Base-by-base conservation (phyloP, 1,140 invertebrate genomes). In the Callitettix versicolor region DNA sequence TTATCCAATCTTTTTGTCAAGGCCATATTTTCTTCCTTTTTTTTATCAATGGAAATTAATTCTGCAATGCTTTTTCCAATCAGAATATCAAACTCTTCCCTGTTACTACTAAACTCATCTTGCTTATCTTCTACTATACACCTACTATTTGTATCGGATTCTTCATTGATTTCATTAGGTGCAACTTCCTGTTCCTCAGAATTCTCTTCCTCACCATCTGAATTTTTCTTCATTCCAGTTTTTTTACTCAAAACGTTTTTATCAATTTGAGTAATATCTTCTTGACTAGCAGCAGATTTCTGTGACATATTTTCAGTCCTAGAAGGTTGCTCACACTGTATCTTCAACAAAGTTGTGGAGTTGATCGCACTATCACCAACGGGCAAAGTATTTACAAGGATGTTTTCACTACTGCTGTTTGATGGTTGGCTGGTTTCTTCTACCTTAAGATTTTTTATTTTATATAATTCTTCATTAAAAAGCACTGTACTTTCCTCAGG, bases 331-430 rank as follows among this genome's bases (percentile, higher is more conserved):
- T 24, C 54, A n/a, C 34, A 17, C n/a, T 30, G 38, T 38, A 36
- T 46, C 26, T 40, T 44, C 15, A 38, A 20, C 6, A 18, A 20
- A 30, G 44, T 55, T 1, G 54, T 55, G 20, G 54, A 55, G 26
- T 55, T 44, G 20, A 55, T 26, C 3, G 43, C 43, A 30, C 33
- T 55, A 15, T 55, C 54, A 24, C 54, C 48, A 1, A 55, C 44
- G 14, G 54, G 54, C 40, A 46, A 24, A 15, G 15, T 12, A 3
- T 47, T 48, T 6, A 36, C 34, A 38, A 15, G 21, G n/a, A 18
- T 51, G 9, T 3, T 34, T 51, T 38, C 6, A 34, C 9, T 44
- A 20, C 42, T 18, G 11, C 22, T 18, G 12, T 18, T 14, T 17
- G 12, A 21, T 22, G 12, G 17, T 46, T 12, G 17, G 14, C 4